These are phyloP conservation scores for Burhinus oedicnemus DNA, from an alignment of 2,113 vertebrate genomes.

Conservation along the genomic window DNA sequence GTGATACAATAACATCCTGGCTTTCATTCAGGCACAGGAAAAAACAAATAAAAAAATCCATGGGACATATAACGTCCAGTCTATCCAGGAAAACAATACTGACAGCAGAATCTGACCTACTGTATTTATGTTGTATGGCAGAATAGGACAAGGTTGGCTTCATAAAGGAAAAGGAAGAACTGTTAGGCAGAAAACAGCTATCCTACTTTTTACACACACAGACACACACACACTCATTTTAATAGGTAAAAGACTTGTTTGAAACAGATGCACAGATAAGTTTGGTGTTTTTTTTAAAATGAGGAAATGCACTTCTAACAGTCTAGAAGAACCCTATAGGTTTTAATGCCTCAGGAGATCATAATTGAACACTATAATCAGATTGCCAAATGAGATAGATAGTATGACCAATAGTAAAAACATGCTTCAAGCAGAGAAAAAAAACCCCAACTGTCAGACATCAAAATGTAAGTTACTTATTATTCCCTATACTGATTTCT, in stretches of 20 bases:
- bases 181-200: not conserved
- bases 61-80: not conserved
- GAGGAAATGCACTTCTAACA: not conserved
- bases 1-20: not conserved
- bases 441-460: accelerated
- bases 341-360: not conserved
- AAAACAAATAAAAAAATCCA: not conserved
- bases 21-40: not conserved
- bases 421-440: not conserved
- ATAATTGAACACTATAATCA: not conserved
- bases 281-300: not conserved
- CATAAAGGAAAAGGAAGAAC: not conserved
- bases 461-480: not conserved
- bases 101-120: not conserved
- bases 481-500: not conserved
- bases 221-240: not conserved
- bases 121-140: not conserved
- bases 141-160: not conserved
- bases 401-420: not conserved
- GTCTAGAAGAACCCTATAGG: not conserved
- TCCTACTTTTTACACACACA: not conserved
- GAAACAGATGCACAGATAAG: constrained; percentile 11
- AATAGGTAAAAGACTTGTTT: not conserved
- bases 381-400: not conserved
- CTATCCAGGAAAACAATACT: not conserved